These are phyloP conservation scores for Bombyx mori DNA, from an alignment of 1,140 invertebrate genomes.

Conservation along the genomic window ASM3026992v2 NC_085118.1:17217501-17218000, in stretches of 20 bases:
- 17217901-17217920: conserved; percentile 73
- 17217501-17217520: conserved; percentile 72
- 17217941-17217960: conserved; percentile 67
- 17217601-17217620: conserved; percentile 75
- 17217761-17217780: conserved; percentile 72
- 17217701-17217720: conserved; percentile 60
- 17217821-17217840: conserved; percentile 45
- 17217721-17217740: conserved; percentile 74
- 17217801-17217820: conserved; percentile 68
- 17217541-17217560: conserved; percentile 75
- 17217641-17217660: conserved; percentile 72
- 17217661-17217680: conserved; percentile 72
- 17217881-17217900: conserved; percentile 31
- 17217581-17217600: conserved; percentile 71
- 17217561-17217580: conserved; percentile 72
- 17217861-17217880: conserved; percentile 64
- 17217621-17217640: conserved; percentile 74
- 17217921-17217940: conserved; percentile 70
- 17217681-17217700: conserved; percentile 52
- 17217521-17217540: conserved; percentile 75
- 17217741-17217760: conserved; percentile 72
- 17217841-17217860: conserved; percentile 74
- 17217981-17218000: conserved; percentile 70
- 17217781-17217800: conserved; percentile 71
- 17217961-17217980: conserved; percentile 59